phyloP scores from a whole-genome alignment of 2,888 invertebrate species.

The Platycheirus rosarum region DNA sequence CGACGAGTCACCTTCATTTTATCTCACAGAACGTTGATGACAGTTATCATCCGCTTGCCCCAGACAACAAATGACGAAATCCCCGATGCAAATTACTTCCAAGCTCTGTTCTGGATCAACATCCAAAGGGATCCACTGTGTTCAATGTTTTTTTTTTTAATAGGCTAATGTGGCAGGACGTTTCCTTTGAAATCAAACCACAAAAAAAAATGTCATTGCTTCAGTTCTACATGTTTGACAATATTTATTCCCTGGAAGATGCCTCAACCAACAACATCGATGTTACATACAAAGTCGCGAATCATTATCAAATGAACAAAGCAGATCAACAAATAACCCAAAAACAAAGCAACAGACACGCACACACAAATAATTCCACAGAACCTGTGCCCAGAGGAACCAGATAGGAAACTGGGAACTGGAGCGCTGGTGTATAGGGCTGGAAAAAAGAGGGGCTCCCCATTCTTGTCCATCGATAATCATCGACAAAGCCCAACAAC shows the following conservation, averaged over 20 bases:
- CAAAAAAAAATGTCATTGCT: constrained; percentile 40
- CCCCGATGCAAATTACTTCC: constrained; percentile 64
- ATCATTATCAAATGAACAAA: constrained; percentile 74
- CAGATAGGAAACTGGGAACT: neutral
- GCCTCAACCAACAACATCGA: constrained; percentile 24
- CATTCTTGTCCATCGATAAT: constrained; percentile 73
- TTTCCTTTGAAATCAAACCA: constrained; percentile 60
- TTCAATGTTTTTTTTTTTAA: constrained; percentile 66
- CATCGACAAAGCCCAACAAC: constrained; percentile 74
- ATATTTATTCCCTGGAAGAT: constrained; percentile 62
- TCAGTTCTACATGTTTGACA: constrained; percentile 66
- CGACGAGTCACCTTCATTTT: constrained; percentile 58
- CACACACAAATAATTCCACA: neutral
- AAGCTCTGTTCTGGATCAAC: constrained; percentile 1
- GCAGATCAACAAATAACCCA: constrained; percentile 73
- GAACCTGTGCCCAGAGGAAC: constrained; percentile 4
- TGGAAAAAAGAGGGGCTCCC: neutral
- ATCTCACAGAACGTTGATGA: constrained; percentile 62
- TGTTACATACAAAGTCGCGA: constrained; percentile 52
- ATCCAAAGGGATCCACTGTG: constrained; percentile 44
- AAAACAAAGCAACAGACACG: constrained; percentile 57
- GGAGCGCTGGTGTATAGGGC: neutral
- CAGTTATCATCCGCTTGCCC: constrained; percentile 69
- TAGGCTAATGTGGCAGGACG: constrained; percentile 72
- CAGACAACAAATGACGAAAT: constrained; percentile 72